Evolutionary conservation across 2,797 vertebrate genomes (phyloP).

Genomic region (Hipposideros larvatus): DNA sequence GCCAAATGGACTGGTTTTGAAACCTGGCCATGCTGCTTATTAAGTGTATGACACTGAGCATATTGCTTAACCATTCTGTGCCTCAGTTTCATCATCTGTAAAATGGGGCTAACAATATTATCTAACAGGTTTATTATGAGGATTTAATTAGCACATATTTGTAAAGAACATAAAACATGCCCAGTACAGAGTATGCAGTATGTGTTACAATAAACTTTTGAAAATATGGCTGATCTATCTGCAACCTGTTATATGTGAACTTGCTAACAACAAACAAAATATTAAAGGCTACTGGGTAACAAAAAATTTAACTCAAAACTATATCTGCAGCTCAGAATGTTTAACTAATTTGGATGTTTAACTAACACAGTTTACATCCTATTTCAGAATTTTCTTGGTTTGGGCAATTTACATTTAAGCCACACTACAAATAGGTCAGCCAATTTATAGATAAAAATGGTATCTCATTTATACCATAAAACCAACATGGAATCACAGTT

Average conservation of each 20-base stretch:
- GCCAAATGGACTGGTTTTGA: not conserved
- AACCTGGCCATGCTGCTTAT: not conserved
- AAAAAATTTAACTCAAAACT: conserved; percentile 43
- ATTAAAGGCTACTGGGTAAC: not conserved
- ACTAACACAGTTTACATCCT: conserved; percentile 18
- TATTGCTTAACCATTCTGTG: not conserved
- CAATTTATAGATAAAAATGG: conserved; percentile 38
- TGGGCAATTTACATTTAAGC: conserved; percentile 39
- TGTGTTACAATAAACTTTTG: not conserved
- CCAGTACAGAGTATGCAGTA: not conserved
- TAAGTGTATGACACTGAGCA: not conserved
- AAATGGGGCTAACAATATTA: conserved; percentile 1
- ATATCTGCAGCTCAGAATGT: conserved; percentile 44
- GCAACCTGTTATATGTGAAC: not conserved
- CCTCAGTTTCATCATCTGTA: not conserved
- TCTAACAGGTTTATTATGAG: not conserved
- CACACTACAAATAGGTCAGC: conserved; percentile 51
- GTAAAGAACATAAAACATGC: not conserved
- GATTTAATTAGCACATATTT: conserved; percentile 44
- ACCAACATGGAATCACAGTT: conserved; percentile 31
- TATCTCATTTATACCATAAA: conserved; percentile 52
- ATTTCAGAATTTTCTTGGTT: conserved; percentile 26
- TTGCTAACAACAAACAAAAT: conserved; percentile 31
- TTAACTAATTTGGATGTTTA: conserved; percentile 56
- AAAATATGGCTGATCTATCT: not conserved